Evolutionary conservation across 1,140 invertebrate genomes (phyloP).

Genomic region (Zaprionus tsacasi): DNA sequence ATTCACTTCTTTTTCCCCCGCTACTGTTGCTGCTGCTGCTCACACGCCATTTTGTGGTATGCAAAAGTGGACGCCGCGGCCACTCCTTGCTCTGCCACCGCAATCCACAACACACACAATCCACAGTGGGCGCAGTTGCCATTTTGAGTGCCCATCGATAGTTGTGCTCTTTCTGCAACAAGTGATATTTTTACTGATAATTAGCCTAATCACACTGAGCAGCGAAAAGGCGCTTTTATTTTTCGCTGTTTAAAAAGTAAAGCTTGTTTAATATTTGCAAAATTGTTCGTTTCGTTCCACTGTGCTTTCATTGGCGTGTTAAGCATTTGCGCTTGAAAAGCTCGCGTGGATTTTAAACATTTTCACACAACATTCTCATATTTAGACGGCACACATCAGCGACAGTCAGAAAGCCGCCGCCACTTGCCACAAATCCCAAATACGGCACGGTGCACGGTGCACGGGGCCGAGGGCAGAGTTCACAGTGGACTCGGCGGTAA

Average conservation of each 20-base stretch:
- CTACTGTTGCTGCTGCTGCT: slow-evolving; percentile 29
- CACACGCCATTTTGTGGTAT: slow-evolving; percentile 49
- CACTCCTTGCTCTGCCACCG: slow-evolving; percentile 49
- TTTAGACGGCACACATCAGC: slow-evolving; percentile 78
- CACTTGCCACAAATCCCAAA: slow-evolving; percentile 24
- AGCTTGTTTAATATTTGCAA: not conserved
- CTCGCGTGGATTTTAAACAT: slow-evolving; percentile 81
- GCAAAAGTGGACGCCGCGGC: slow-evolving; percentile 67
- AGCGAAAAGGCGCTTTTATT: no score
- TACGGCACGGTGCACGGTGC: not conserved
- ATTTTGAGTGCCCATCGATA: not conserved
- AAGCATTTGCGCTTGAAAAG: slow-evolving; percentile 73
- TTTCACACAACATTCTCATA: slow-evolving; percentile 82
- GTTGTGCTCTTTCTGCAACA: not conserved
- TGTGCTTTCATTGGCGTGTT: slow-evolving; percentile 56
- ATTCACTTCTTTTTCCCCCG: slow-evolving; percentile 68
- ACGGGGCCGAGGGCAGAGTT: not conserved
- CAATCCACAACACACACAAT: not conserved
- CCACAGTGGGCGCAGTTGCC: not conserved
- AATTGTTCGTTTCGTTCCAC: not conserved
- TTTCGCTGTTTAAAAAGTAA: not conserved
- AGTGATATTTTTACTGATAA: not conserved
- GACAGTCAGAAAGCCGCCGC: slow-evolving; percentile 45
- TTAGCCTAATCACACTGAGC: not conserved
- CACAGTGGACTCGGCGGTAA: slow-evolving; percentile 54